Evolutionary conservation across 2,888 invertebrate genomes (phyloP), one percentile per base, ranked within the genome.

Genomic region (Ectemnius cavifrons): DNA sequence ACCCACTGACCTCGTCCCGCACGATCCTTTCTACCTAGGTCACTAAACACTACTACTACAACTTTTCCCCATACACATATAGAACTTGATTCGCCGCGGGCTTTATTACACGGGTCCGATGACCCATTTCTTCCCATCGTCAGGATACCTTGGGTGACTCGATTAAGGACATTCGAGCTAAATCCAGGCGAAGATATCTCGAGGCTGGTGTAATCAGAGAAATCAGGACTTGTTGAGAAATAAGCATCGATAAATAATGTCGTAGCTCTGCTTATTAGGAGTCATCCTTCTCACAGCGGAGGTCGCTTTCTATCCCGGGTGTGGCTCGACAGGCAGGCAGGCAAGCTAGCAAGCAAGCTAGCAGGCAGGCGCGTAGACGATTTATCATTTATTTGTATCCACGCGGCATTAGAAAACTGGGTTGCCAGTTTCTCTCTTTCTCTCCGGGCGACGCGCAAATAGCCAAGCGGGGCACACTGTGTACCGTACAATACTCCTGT

Each of bases 381-480:
- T 84, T 77, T 73, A 80, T 78, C 81, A 73, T 82, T 79, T 62
- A 71, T 70, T 83, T 75, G 65, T 77, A 60, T 78, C 68, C 71
- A 47, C 20, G 37, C 8, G 37, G 8, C 37, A 37, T 37, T 27
- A 73, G 67, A 73, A 80, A 78, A 78, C 73, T 73, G 69, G 78
- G 80, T 84, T 80, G 72, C 37, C 37, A 2, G 71, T 71, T 68
- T 11, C 37, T 37, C 37, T 37, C 37, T 37, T 37, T 37, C 37
- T 37, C 8, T 37, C 8, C 37, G 5, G 37, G 11, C 11, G 37
- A 6, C 37, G 37, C 37, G 37, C 37, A 37, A 37, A 37, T 37
- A 37, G 37, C 37, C 37, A 8, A 11, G 11, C 37, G 37, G 23
- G 23, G 37, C 37, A 37, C 37, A 47, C 66, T 52, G 63, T 71